These are phyloP conservation scores for Ibycter americanus DNA, from an alignment of 2,797 vertebrate genomes.

Conservation along the genomic window DNA sequence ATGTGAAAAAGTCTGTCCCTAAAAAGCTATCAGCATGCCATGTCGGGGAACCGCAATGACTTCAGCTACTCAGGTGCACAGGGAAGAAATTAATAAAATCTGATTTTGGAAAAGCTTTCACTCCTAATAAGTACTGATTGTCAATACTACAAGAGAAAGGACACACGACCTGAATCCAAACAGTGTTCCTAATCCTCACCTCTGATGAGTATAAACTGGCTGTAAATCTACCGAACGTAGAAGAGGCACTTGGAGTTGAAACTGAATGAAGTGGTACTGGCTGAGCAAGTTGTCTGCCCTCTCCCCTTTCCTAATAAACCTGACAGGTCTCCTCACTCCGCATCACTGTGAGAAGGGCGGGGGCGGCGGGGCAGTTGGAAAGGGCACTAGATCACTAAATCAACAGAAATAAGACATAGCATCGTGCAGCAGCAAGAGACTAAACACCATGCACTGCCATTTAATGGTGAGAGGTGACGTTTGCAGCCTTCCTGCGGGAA, in stretches of 20 bases:
- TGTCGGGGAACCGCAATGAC: background rate
- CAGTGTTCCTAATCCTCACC: background rate
- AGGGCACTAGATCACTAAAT: background rate
- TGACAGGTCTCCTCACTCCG: background rate
- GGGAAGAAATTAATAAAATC: background rate
- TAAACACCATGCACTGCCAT: background rate
- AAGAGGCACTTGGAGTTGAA: background rate
- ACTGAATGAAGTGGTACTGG: background rate
- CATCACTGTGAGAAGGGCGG: background rate
- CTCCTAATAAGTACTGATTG: background rate
- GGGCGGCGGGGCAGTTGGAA: background rate
- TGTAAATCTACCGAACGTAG: background rate
- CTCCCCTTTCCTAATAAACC: background rate
- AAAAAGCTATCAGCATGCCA: background rate
- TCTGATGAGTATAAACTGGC: background rate
- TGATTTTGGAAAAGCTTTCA: background rate
- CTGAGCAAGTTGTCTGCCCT: background rate
- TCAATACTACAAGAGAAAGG: background rate
- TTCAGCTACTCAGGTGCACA: accelerated
- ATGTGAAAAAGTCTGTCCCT: background rate
- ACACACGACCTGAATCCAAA: background rate
- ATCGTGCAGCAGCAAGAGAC: background rate
- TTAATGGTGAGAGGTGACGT: constrained; percentile 35
- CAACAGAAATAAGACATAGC: background rate
- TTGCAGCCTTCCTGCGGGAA: constrained; percentile 43